These are phyloP conservation scores for Phataginus tetradactyla DNA, from an alignment of 2,797 vertebrate species.

Conservation along the genomic window DNA sequence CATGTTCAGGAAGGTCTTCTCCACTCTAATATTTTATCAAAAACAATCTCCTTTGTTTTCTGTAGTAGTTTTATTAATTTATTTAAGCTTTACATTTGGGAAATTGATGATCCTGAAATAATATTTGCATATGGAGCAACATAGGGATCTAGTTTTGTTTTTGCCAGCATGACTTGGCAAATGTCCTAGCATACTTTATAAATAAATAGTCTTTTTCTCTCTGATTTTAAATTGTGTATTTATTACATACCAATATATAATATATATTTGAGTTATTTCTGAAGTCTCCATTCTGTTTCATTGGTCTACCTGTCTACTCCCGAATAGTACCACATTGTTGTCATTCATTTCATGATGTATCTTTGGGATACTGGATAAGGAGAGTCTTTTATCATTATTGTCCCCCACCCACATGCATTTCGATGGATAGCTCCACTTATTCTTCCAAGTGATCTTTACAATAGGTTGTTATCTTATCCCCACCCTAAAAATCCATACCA, in stretches of 20 bases:
- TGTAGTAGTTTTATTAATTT: neutral
- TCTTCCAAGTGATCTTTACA: neutral
- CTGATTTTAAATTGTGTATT: neutral
- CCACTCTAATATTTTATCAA: neutral
- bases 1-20: neutral
- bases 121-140: neutral
- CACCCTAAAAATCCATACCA: neutral
- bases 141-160: neutral
- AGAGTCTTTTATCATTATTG: neutral
- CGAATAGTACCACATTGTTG: neutral
- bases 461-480: neutral
- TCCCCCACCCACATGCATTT: neutral
- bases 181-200: neutral
- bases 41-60: neutral
- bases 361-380: neutral
- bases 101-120: constrained; percentile 26
- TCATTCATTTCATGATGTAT: neutral
- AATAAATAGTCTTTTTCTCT: neutral
- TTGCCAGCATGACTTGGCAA: neutral
- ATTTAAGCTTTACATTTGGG: neutral
- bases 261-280: neutral
- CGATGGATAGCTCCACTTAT: neutral
- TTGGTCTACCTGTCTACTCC: neutral
- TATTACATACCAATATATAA: neutral
- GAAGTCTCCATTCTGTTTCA: neutral